Base-by-base conservation (phyloP, 2,888 invertebrate genomes). In the Dryobotodes eremita region DNA sequence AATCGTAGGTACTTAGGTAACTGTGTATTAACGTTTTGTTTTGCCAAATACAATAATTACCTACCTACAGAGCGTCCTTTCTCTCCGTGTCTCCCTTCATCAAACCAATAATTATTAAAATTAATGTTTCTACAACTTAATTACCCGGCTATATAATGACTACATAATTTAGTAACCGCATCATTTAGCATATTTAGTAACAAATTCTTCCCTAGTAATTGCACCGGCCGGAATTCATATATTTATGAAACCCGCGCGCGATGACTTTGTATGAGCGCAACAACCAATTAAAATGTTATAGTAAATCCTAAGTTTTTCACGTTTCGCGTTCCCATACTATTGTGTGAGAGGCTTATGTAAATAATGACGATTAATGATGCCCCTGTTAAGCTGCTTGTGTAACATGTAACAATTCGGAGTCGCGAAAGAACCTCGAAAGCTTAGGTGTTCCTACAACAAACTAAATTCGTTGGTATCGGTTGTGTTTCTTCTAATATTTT, bases 291-390 rank as follows among this genome's bases (percentile, higher is more conserved):
- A 87, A 84, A 84, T 89, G 82, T 86, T 83, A 80, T 87, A 87
- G 83, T 84, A 86, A 89, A 87, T 83, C 83, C 80, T 79, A 86
- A 78, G 86, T 90, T 89, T 89, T 89, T 87, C 81, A 81, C 77
- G 65, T 75, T 77, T 81, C 78, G 59, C 46, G 86, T 93, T 93
- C 92, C 87, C 93, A 92, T 90, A 90, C 86, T 83, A 92, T 92
- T 92, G 92, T 92, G 89, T 86, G 61, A 84, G 82, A 75, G 82
- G 80, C 89, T 93, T 93, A 93, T 93, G 91, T 92, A 92, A 92
- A 93, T 93, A 93, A 89, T 87, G 84, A 91, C 90, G 86, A 91
- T 91, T 91, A 92, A 92, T 90, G 91, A 90, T 79, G 86, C 72
- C 75, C 73, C 84, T 64, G 66, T 84, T 85, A 73, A 70, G 78